Evolutionary conservation across 2,888 invertebrate species (phyloP).

Genomic region (Caenorhabditis imperialis): DNA sequence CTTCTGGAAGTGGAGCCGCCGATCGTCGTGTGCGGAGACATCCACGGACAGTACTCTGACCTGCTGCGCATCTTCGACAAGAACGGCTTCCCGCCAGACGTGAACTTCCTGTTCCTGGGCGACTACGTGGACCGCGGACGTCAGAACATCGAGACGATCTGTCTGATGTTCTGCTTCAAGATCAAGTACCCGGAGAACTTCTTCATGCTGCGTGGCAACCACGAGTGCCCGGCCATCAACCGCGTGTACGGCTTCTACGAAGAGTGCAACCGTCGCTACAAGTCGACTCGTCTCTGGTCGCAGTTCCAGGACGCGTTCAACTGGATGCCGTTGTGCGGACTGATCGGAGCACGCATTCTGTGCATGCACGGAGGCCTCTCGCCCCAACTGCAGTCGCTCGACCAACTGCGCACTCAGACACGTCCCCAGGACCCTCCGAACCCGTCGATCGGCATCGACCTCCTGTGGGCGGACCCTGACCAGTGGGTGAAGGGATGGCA

Average conservation of each 20-base stretch:
- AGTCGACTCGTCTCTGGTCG: slow-evolving; percentile 65
- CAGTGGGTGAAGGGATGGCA: slow-evolving; percentile 69
- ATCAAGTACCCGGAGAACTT: slow-evolving; percentile 71
- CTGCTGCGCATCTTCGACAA: slow-evolving; percentile 73
- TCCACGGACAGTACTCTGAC: slow-evolving; percentile 73
- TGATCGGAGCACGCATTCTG: slow-evolving; percentile 71
- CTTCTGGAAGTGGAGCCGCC: slow-evolving; percentile 72
- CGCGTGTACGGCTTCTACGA: slow-evolving; percentile 75
- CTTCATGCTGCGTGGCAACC: slow-evolving; percentile 75
- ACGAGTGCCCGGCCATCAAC: slow-evolving; percentile 73
- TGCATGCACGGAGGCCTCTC: slow-evolving; percentile 76
- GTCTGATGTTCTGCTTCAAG: slow-evolving; percentile 73
- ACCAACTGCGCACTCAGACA: slow-evolving; percentile 69
- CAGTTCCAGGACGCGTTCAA: slow-evolving; percentile 73
- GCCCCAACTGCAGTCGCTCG: slow-evolving; percentile 64
- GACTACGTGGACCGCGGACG: slow-evolving; percentile 74
- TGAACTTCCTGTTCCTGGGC: slow-evolving; percentile 73
- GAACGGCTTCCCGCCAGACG: slow-evolving; percentile 73
- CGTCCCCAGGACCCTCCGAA: slow-evolving; percentile 75
- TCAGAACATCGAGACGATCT: slow-evolving; percentile 76
- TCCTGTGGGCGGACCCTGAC: slow-evolving; percentile 68
- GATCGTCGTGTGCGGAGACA: slow-evolving; percentile 72
- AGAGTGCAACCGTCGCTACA: slow-evolving; percentile 71
- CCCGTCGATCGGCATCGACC: slow-evolving; percentile 71
- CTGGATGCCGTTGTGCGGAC: slow-evolving; percentile 73